Percentiles rank a stretch among this genome's conserved stretches.
Evolutionary conservation across 2,113 vertebrate species (phyloP).

Genomic region (Uria lomvia): DNA sequence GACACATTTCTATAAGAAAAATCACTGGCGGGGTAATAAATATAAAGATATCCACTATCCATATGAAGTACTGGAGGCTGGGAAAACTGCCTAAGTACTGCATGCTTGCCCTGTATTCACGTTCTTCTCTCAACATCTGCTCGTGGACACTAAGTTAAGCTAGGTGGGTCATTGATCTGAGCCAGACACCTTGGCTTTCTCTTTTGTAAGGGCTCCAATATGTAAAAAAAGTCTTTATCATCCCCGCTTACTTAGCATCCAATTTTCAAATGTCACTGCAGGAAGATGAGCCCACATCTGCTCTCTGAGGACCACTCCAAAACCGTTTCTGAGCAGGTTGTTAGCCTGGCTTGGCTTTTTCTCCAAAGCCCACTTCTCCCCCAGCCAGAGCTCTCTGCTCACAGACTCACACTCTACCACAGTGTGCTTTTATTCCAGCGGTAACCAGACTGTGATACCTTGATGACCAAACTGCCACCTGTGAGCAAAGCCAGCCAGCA

Average conservation of each 20-base stretch:
- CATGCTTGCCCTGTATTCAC: rapidly evolving
- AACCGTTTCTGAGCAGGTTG: neutral
- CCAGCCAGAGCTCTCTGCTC: neutral
- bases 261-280: neutral
- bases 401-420: neutral
- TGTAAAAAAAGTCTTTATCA: neutral
- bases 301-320: neutral
- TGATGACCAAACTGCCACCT: neutral
- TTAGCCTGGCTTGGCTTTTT: neutral
- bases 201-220: neutral
- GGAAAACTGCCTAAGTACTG: neutral
- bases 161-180: neutral
- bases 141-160: neutral
- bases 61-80: neutral
- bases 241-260: neutral
- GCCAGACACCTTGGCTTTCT: neutral
- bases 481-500: neutral
- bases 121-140: neutral
- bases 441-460: too few relatives aligned
- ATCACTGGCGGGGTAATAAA: neutral
- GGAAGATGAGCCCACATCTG: neutral
- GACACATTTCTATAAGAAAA: neutral
- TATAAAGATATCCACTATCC: neutral
- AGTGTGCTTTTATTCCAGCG: neutral
- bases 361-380: neutral